These are phyloP conservation scores for Ornithoptera priamus DNA, from an alignment of 2,888 invertebrate genomes.

Conservation along the genomic window DNA sequence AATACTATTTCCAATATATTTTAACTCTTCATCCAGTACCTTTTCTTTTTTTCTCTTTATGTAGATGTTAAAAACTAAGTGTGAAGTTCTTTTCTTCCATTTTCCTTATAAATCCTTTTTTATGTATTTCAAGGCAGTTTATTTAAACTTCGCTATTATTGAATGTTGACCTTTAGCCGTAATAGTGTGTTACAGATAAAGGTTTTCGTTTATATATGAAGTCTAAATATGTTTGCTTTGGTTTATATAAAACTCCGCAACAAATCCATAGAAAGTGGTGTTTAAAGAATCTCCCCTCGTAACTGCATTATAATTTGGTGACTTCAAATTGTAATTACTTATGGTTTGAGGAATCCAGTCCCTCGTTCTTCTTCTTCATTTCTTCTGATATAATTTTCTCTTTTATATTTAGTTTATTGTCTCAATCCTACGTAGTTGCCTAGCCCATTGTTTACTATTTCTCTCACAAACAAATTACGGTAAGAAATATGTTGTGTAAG, in stretches of 20 bases:
- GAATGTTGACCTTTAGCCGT: conserved; percentile 62
- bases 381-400: conserved; percentile 45
- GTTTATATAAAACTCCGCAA: conserved; percentile 46
- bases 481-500: conserved; percentile 24
- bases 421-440: conserved; percentile 20
- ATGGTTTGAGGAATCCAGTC: conserved; percentile 79
- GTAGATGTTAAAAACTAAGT: neutral
- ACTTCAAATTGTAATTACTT: conserved; percentile 79
- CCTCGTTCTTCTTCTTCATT: conserved; percentile 73
- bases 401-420: conserved; percentile 38
- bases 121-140: conserved; percentile 52
- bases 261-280: conserved; percentile 60
- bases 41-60: neutral
- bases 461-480: conserved; percentile 21
- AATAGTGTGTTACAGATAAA: conserved; percentile 57
- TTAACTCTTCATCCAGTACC: too few relatives aligned
- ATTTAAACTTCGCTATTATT: conserved; percentile 40
- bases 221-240: conserved; percentile 51
- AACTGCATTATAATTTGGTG: conserved; percentile 80
- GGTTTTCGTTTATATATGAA: conserved; percentile 53
- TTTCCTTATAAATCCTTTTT: conserved; percentile 42
- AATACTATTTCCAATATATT: neutral
- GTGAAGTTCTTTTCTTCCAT: conserved; percentile 3
- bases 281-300: conserved; percentile 78
- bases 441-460: conserved; percentile 30